Evolutionary conservation across 2,888 invertebrate species (phyloP), one percentile per base, ranked within the genome.

Genomic region (Alsophila aescularia): DNA sequence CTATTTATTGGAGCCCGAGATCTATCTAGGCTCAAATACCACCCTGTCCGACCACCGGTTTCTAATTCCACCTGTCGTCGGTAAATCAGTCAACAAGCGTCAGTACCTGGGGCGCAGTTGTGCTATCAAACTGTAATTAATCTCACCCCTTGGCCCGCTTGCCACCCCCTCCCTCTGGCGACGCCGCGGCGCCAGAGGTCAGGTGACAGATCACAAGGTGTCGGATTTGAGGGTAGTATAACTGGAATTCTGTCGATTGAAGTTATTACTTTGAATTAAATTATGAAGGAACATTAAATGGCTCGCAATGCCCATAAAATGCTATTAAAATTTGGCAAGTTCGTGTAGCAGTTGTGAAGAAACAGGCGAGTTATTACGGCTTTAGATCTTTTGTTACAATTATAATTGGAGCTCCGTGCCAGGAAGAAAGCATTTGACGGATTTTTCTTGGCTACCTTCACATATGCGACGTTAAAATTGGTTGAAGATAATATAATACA

Each of bases 71-170:
- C 76, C 75, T 75, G 75, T 74, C 64, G 53, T 66, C 73, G 52
- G 61, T 66, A 63, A 63, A 66, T 66, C 66, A 56, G 55, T 56
- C 55, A 51, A 29, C 29, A 27, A 13, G 36, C 50, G 64, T 55
- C 62, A 63, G 79, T 83, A 82, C 79, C 81, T 80, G 81, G 78
- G 80, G 79, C 72, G 76, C 79, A 72, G 69, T 62, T 72, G 80
- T 73, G 71, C 72, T 77, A 83, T 83, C 83, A 83, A 84, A 87
- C 83, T 81, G 88, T 87, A 89, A 89, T 89, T 88, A 88, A 89
- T 89, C 86, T 84, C 72, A 47, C 52, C 65, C 67, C 63, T 67
- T 52, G 65, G 60, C 60, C 66, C 52, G 24, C 47, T 43, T 54
- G 51, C 56, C n/a, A 37, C 61, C 63, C 62, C 65, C 60, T 51